These are phyloP conservation scores for Theretra japonica DNA, from an alignment of 2,888 invertebrate species.

Conservation along the genomic window DNA sequence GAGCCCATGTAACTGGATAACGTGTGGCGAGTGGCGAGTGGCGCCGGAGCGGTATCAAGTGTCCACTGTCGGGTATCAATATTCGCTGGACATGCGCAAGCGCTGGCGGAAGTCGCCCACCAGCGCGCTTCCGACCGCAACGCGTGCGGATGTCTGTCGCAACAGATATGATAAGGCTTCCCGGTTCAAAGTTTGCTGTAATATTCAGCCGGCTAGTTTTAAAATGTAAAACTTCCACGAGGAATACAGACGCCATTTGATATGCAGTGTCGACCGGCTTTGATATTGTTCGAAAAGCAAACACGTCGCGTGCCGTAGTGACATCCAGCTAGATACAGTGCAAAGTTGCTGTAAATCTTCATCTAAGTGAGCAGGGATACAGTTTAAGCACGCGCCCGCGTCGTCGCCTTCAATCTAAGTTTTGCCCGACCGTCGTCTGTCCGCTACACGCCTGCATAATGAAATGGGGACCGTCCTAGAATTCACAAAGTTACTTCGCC, in stretches of 20 bases:
- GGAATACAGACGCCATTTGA: slow-evolving; percentile 18
- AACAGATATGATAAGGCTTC: slow-evolving; percentile 75
- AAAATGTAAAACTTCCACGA: slow-evolving; percentile 12
- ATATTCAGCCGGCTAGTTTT: background rate
- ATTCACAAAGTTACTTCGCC: slow-evolving; percentile 65
- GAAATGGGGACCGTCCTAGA: slow-evolving; percentile 71
- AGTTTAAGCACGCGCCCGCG: slow-evolving; percentile 80
- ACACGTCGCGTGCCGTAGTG: slow-evolving; percentile 44
- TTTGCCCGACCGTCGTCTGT: slow-evolving; percentile 71
- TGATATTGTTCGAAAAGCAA: slow-evolving; percentile 39
- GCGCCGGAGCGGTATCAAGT: slow-evolving; percentile 34
- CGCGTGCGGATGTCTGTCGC: slow-evolving; percentile 53
- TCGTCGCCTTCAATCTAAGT: slow-evolving; percentile 83
- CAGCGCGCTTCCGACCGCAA: slow-evolving; percentile 60
- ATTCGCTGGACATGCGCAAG: slow-evolving; percentile 69
- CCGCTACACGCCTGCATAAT: slow-evolving; percentile 79
- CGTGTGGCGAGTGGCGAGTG: slow-evolving; percentile 51
- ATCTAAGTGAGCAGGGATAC: slow-evolving; percentile 71
- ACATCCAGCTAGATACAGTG: slow-evolving; percentile 48
- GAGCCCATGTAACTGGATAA: slow-evolving; percentile 57
- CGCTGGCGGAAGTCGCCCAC: slow-evolving; percentile 75
- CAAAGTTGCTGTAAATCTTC: slow-evolving; percentile 76
- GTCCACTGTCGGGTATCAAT: slow-evolving; percentile 56
- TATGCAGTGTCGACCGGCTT: slow-evolving; percentile 5
- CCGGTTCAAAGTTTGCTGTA: slow-evolving; percentile 41